Evolutionary conservation across 2,888 invertebrate genomes (phyloP), one percentile per base, ranked within the genome.

Genomic region (Deilephila porcellus): DNA sequence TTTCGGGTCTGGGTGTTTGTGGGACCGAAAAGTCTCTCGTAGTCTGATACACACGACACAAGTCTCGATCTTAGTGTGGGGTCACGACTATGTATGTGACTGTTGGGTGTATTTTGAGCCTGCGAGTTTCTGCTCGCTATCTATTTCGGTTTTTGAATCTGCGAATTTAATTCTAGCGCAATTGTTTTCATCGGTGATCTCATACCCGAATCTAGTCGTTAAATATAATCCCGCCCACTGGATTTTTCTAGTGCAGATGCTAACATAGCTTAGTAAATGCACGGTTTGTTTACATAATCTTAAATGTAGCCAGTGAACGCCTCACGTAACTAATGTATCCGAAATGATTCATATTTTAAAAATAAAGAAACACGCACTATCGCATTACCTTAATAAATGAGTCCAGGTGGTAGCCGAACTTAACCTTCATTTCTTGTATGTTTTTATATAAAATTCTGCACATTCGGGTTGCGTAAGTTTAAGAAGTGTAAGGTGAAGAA

Each of bases 241-340:
- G 29, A 60, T 29, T 60, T 60, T 60, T 60, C 60, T 60, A 60
- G 11, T 60, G 29, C 29, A 60, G 60, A 29, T 60, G 17, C 29
- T 17, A 25, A 3, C 20, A 53, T 53, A 19, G 53, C 53, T 32
- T 11, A 14, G 11, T 45, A 45, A 17, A 60, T 60, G 29, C 60
- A 60, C 20, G 7, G 19, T 71, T 52, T 70, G 29, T 34, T 53
- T 71, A 59, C 59, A 59, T 56, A 19, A 37, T 56, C 4, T n/a
- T 59, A 34, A 59, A 71, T 71, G 37, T 37, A 71, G 59, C 32
- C 32, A 63, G 32, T 32, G 63, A 63, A 63, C 25, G n/a, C 19
- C 25, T 25, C 7, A 67, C 45, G 56, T 53, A 17, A 45, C 4
- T 11, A 20, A 45, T 20, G 4, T 25, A 25, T 17, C 14, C n/a